Conservation (phyloP, 2,888 invertebrate genomes). For the Cheilosia vernalis region DNA sequence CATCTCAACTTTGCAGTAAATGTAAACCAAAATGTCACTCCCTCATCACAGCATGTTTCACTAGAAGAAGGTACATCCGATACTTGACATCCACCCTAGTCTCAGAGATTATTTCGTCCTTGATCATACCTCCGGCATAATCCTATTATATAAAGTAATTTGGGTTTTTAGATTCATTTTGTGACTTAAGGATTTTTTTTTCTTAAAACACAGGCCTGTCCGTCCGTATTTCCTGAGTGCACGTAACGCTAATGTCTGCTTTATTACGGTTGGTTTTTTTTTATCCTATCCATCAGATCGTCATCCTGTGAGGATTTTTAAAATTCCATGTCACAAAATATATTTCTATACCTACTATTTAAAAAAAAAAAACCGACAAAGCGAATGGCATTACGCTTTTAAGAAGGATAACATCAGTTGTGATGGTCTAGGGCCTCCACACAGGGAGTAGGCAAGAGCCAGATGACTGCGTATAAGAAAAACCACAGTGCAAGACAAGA, state of each 20-base stretch:
- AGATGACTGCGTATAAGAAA: constrained; percentile 1
- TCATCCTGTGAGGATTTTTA: constrained; percentile 13
- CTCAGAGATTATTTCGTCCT: constrained; percentile 28
- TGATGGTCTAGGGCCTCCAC: constrained; percentile 3
- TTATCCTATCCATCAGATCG: constrained; percentile 25
- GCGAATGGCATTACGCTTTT: constrained; percentile 36
- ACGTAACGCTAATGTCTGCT: background rate
- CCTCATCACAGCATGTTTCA: background rate
- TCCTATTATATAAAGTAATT: constrained; percentile 45
- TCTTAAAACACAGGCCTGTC: background rate
- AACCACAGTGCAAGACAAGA: constrained; percentile 24
- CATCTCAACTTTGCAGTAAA: too few species aligned
- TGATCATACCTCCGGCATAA: constrained; percentile 33
- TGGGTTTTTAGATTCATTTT: constrained; percentile 15
- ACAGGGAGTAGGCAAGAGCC: background rate
- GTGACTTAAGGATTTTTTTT: constrained; percentile 16
- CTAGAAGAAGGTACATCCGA: background rate
- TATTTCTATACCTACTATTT: too few species aligned
- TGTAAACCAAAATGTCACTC: background rate
- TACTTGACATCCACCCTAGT: background rate
- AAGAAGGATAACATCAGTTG: constrained; percentile 47
- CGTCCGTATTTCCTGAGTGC: background rate
- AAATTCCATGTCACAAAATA: constrained; percentile 1
- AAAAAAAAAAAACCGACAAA: background rate
- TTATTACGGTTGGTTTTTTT: background rate